Base-by-base conservation (phyloP, 2,113 vertebrate species). In the Manacus vitellinus region DNA sequence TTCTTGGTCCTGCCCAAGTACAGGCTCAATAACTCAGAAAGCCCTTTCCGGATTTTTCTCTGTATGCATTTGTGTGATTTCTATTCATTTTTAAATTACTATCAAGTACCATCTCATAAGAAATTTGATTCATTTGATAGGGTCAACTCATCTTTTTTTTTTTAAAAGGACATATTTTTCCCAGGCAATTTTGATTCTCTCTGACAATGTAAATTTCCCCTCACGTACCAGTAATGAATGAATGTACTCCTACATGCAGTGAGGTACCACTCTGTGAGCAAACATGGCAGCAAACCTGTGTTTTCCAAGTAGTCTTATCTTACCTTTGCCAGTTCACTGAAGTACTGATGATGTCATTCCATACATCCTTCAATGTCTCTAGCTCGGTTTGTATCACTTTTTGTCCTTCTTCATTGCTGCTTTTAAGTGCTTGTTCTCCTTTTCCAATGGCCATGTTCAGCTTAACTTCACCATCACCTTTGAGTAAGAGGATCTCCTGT, bases 381-480 rank as follows among this genome's bases (percentile, higher is more conserved):
- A 99, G 97, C 94, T 99, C 99, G 0, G 96, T 98, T 88, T 98
- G 98, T 91, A 99, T 99, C 63, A 94, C 98, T 94, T 98, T 98
- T 97, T 99, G 99, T 85, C 99, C 99, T 66, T 98, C 97, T 30
- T 97, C 85, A 65, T 97, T 98, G 89, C 98, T 98, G 92, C 98
- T 98, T 94, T 97, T 98, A 90, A 99, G 94, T 31, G 98, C 98
- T 91, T 99, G 97, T 54, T 99, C 99, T 33, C 98, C 99, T 98
- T 99, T 99, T 73, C 99, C 99, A 76, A 99, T 98, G 33, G 99
- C 98, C 98, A 99, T 98, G 71, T 99, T 99, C 94, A 99, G 96
- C 85, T 99, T 99, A 63, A 99, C 99, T 92, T 99, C 99, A 4
- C 99, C 99, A 33, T 99, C 99, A 4, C 99, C 99, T 98, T 99